Percentiles rank a stretch among this genome's conserved stretches.
Conservation (phyloP, 2,113 vertebrate genomes). For the Patagioenas fasciata region DNA sequence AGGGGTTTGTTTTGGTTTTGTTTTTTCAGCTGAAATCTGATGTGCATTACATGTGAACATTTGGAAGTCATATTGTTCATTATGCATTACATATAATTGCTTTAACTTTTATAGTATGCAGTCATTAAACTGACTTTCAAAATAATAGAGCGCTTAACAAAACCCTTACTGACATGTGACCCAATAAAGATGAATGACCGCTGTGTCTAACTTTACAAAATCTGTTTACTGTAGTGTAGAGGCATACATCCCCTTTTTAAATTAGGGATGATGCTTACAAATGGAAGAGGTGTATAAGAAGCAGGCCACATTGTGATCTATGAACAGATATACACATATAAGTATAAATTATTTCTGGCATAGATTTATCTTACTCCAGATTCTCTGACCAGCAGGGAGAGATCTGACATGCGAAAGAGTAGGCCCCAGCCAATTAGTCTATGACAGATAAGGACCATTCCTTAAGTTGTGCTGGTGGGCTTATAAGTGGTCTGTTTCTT, state of each 20-base stretch:
- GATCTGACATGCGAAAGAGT: constrained; percentile 6
- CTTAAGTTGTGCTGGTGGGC: not conserved
- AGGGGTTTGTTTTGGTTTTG: not conserved
- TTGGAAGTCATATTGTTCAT: constrained; percentile 49
- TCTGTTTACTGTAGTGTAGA: not conserved
- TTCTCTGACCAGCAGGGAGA: constrained; percentile 17
- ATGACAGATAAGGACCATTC: not conserved
- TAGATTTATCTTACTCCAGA: not conserved
- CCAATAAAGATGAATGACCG: not conserved
- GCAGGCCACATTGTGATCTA: not conserved
- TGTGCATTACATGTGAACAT: constrained; percentile 48
- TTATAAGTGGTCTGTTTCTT: not conserved
- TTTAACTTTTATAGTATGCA: constrained; percentile 27
- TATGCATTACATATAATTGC: constrained; percentile 7
- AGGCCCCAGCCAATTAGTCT: not conserved
- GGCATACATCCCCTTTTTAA: not conserved
- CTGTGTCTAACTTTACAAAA: not conserved
- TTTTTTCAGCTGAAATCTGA: constrained; percentile 6
- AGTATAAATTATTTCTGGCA: constrained; percentile 22
- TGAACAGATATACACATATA: not conserved
- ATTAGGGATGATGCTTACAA: not conserved
- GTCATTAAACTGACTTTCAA: constrained; percentile 15
- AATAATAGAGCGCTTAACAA: constrained; percentile 16
- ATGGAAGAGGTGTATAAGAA: not conserved
- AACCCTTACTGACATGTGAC: not conserved